A percentile compares a stretch with the other conserved stretches of the same genome.
Evolutionary conservation across 92 coral and sea anemone genomes (phyloP).

Genomic region (Micromussa lordhowensis): DNA sequence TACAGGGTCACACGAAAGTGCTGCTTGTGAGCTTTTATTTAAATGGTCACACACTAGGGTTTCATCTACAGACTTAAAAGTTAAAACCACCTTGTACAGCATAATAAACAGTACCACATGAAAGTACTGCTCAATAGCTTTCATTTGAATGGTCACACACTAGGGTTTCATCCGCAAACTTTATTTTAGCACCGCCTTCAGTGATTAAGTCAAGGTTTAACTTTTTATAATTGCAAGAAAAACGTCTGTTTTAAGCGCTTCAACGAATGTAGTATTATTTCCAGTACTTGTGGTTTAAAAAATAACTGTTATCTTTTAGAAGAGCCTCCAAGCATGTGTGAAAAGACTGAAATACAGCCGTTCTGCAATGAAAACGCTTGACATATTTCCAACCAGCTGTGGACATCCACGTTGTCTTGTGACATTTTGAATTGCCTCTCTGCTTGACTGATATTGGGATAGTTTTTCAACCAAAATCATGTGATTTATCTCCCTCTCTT

Average conservation of each 20-base stretch:
- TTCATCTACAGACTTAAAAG: not conserved
- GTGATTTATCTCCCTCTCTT: not conserved
- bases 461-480: not conserved
- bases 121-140: not conserved
- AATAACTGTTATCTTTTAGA: not conserved
- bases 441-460: slow-evolving; percentile 8
- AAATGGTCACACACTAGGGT: not conserved
- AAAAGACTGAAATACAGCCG: not conserved
- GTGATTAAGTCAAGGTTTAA: not conserved
- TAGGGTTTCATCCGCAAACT: not conserved
- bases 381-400: slow-evolving; percentile 6
- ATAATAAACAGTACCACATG: not conserved
- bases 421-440: not conserved
- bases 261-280: not conserved
- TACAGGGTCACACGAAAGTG: not conserved
- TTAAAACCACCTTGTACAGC: not conserved
- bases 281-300: not conserved
- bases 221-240: not conserved
- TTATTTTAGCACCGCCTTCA: not conserved
- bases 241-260: not conserved
- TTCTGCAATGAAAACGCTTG: not conserved
- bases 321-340: not conserved
- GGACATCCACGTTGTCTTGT: slow-evolving; percentile 3
- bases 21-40: not conserved
- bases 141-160: not conserved